Base-by-base conservation (phyloP, 1,140 invertebrate species). In the Aphelinus atriplicis region DNA sequence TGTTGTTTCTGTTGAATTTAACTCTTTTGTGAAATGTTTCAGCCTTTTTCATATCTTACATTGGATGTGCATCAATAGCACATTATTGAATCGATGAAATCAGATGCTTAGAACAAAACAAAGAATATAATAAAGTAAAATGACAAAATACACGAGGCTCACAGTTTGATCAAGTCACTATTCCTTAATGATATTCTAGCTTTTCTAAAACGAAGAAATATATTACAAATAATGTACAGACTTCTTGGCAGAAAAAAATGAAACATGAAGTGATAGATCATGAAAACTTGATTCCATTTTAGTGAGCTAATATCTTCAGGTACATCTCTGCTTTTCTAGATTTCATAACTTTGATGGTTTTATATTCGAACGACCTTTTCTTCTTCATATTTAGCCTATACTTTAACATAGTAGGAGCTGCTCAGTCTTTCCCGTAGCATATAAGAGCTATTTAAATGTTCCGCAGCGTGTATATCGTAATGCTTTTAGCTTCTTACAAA, bases 141-240 rank as follows among this genome's bases (percentile, higher is more conserved):
- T 43, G 46, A 10, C 5, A 63, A 63, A 46, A 47, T 61, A 43
- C 26, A 46, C 51, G 56, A 67, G 64, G 50, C 55, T 66, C 7
- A 71, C 43, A 65, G 26, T 73, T 73, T 61, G 57, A 73, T 73
- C 63, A 62, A 67, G 48, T 67, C 55, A 67, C 57, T 73, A 67
- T 62, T 55, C 7, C 50, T 47, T 73, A 55, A 65, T 50, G 50
- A 55, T 55, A 63, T 3, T 58, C 50, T 74, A 74, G 55, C 56
- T 67, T 47, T 53, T 67, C 57, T 73, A 73, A 67, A 42, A 53
- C 5, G 3, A 60, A 6, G 45, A 67, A 67, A 53, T 67, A 61
- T 67, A n/a, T 67, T 67, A 67, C 26, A 61, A 66, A 73, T 53
- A 9, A 53, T 53, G 9, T 53, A 9, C 9, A 9, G 26, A 26